Conservation (phyloP, 2,888 invertebrate genomes). For the Pyrgus malvae region DNA sequence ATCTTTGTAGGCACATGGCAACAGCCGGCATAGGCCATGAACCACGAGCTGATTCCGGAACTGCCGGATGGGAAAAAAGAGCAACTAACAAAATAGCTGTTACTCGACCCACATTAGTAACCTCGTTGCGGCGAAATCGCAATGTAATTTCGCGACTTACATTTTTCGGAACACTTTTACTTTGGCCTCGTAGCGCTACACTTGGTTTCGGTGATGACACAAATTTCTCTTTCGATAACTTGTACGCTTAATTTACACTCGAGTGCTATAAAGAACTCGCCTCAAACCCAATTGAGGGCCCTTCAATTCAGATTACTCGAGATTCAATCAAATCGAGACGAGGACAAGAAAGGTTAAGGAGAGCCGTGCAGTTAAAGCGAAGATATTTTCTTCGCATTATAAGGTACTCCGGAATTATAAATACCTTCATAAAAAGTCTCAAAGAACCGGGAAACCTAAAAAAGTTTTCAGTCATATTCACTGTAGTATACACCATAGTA, state of each 20-base stretch:
- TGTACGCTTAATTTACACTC: slow-evolving; percentile 10
- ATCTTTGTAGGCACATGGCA: not conserved
- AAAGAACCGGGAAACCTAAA: no score
- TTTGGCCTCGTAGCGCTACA: slow-evolving; percentile 56
- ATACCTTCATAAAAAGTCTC: no score
- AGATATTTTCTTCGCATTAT: not conserved
- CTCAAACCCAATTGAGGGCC: slow-evolving; percentile 5
- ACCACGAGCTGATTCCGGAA: slow-evolving; percentile 37
- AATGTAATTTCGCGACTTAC: slow-evolving; percentile 79
- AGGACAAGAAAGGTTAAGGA: not conserved
- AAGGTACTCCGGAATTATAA: no score
- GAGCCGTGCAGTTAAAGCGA: not conserved
- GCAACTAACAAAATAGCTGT: slow-evolving; percentile 71
- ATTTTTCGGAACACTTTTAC: slow-evolving; percentile 81
- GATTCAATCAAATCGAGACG: slow-evolving; percentile 11
- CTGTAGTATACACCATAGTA: no score
- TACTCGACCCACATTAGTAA: slow-evolving; percentile 74
- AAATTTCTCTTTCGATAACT: slow-evolving; percentile 76
- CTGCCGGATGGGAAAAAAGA: slow-evolving; percentile 57
- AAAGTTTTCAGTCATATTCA: no score
- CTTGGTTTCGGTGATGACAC: slow-evolving; percentile 67
- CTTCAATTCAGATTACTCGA: not conserved
- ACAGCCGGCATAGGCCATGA: slow-evolving; percentile 49
- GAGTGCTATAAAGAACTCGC: not conserved
- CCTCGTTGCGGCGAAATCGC: slow-evolving; percentile 79